Evolutionary conservation across 2,888 invertebrate species (phyloP), one percentile per base, ranked within the genome.

Genomic region (Nemotelus nigrinus): DNA sequence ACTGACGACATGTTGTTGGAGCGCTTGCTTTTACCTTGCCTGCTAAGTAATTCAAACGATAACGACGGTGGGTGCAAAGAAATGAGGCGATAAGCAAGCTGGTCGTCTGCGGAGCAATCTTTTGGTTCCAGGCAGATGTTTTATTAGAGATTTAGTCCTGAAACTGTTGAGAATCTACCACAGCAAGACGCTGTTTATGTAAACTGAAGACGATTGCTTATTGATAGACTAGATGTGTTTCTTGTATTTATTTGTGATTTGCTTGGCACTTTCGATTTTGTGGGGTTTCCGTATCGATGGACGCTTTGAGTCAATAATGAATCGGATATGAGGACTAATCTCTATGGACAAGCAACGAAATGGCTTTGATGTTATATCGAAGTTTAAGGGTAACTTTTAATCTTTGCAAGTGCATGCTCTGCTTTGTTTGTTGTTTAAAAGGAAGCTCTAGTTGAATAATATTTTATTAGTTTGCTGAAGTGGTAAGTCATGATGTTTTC

Each of bases 151-250:
- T 48, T 10, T 41, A 41, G 41, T 47, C 48, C 48, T 2, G 39
- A 74, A 74, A 41, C n/a, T 47, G 60, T 74, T 74, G 74, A 60
- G 60, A 74, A 63, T 74, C 48, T 60, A 74, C 63, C 70, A 6
- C 10, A 4, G 74, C 74, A 44, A 10, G 47, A 6, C 2, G n/a
- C 43, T 58, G 41, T 63, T 63, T 74, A 57, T 63, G 57, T 41
- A 45, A n/a, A 39, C 7, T 60, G 60, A 50, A 74, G 60, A 47
- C 60, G 63, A 74, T 74, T 48, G 63, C 63, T 74, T 74, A 74
- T 74, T 63, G 74, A 74, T 63, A 72, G 72, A 57, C 57, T 48
- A 57, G 63, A 74, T 63, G 63, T 48, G 60, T 72, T 60, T 50
- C 72, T 44, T 43, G 60, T 63, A 48, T 74, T 55, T 63, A 48